Conservation (phyloP, 2,888 invertebrate species). For the Cheilosia vernalis region DNA sequence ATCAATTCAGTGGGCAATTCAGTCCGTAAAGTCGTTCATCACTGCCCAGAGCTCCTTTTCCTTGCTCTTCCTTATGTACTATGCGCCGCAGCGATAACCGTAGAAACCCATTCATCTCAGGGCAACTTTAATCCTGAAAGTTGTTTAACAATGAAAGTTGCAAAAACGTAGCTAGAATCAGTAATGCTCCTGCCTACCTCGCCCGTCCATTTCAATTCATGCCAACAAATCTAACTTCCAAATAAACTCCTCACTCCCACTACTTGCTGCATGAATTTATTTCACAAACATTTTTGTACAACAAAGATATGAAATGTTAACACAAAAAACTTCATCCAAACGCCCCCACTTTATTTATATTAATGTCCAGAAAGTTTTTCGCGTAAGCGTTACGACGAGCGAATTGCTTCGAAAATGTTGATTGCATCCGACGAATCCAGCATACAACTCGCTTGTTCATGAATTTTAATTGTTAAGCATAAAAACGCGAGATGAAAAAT, state of each 20-base stretch:
- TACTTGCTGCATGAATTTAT: not conserved
- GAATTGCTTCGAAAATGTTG: conserved; percentile 17
- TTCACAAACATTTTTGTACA: conserved; percentile 4
- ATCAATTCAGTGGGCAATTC: too few relatives aligned
- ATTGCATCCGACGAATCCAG: conserved; percentile 43
- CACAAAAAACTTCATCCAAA: not conserved
- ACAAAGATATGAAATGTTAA: not conserved
- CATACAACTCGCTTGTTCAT: conserved; percentile 51
- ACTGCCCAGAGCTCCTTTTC: too few relatives aligned
- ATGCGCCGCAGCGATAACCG: too few relatives aligned
- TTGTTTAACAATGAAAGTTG: too few relatives aligned
- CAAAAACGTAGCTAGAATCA: too few relatives aligned
- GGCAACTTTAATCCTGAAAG: too few relatives aligned
- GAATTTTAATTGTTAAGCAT: conserved; percentile 63
- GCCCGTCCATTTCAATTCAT: not conserved
- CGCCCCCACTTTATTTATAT: conserved; percentile 21
- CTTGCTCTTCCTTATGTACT: too few relatives aligned
- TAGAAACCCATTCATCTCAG: too few relatives aligned
- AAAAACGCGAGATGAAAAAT: conserved; percentile 21
- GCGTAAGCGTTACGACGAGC: not conserved
- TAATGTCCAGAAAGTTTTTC: conserved; percentile 37
- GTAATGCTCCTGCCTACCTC: not conserved
- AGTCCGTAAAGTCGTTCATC: too few relatives aligned
- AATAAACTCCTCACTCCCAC: not conserved
- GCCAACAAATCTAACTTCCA: conserved; percentile 16